Evolutionary conservation across 2,113 vertebrate genomes (phyloP), one percentile per base, ranked within the genome.

Genomic region (Pterocles burchelli): DNA sequence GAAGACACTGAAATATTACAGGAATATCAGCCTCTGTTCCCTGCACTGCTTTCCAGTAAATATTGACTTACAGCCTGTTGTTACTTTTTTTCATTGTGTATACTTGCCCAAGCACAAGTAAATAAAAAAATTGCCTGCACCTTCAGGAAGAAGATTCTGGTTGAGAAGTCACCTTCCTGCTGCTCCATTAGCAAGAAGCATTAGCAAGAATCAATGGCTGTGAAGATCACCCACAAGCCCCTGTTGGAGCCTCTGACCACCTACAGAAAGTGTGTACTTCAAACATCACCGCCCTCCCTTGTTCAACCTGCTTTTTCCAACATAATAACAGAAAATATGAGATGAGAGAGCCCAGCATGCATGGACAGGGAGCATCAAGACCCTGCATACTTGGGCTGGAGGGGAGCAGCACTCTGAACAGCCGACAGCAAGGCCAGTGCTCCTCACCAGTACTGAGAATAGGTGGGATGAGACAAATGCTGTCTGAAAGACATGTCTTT

Each of bases 401-500:
- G 18, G 18, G 6, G 4, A 81, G 6, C 31, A 80, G 17, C 24
- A 7, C 29, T 52, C 34, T 75, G 62, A 76, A 45, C 49, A 83
- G 54, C 62, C 61, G 41, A 38, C 29, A 70, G 5, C n/a, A 78
- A 72, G 31, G 31, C 19, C 54, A 62, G 8, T 16, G 31, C 5
- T 45, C 45, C 28, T 63, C 45, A 58, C 19, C 18, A 49, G 31
- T 29, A 24, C 33, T 7, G 1, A 81, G 34, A 81, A 77, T 7
- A 62, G 12, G 66, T 28, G 45, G 28, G 36, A 68, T 36, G 25
- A 88, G 52, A 79, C 36, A 91, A 95, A 89, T 73, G 12, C 19
- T 92, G 46, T 87, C 25, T 79, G 89, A 88, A 93, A 43, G 67
- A 85, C 18, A 21, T 66, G 78, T 17, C 62, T 92, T 61, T 93